A percentile compares a stretch with the other conserved stretches of the same genome.
Conservation (phyloP, 2,113 vertebrate genomes). For the Clarias batrachus region DNA sequence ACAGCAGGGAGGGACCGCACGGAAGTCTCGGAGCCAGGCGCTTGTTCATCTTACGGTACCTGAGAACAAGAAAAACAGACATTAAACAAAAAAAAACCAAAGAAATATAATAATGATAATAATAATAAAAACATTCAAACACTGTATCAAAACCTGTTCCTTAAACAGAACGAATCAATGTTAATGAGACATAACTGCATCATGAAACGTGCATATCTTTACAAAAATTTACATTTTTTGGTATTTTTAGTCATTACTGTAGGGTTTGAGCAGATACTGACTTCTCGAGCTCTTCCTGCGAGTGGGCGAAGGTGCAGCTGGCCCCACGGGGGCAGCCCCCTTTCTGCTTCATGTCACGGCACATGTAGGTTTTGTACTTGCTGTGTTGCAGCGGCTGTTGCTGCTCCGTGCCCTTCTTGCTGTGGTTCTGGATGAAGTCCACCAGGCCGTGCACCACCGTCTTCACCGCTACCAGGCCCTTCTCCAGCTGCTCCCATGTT, state of each 20-base stretch:
- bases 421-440: conserved; percentile 98
- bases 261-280: conserved; percentile 67
- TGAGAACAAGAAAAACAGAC: conserved; percentile 52
- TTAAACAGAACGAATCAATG: neutral
- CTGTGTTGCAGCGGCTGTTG: conserved; percentile 98
- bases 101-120: neutral
- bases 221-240: too few relatives aligned
- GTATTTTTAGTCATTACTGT: neutral
- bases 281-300: conserved; percentile 98
- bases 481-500: conserved; percentile 96
- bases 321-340: conserved; percentile 95
- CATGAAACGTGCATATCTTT: neutral
- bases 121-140: neutral
- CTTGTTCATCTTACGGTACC: conserved; percentile 98
- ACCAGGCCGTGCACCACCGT: conserved; percentile 96
- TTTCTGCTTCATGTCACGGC: conserved; percentile 97
- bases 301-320: conserved; percentile 97
- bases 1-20: conserved; percentile 77
- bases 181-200: neutral
- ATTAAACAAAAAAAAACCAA: neutral
- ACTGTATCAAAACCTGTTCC: neutral
- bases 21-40: conserved; percentile 87
- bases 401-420: conserved; percentile 96
- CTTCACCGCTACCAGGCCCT: conserved; percentile 94
- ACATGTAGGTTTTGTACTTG: conserved; percentile 99